phyloP scores from a whole-genome alignment of 2,797 vertebrate genomes.

The Pantherophis alleghaniensis region DNA sequence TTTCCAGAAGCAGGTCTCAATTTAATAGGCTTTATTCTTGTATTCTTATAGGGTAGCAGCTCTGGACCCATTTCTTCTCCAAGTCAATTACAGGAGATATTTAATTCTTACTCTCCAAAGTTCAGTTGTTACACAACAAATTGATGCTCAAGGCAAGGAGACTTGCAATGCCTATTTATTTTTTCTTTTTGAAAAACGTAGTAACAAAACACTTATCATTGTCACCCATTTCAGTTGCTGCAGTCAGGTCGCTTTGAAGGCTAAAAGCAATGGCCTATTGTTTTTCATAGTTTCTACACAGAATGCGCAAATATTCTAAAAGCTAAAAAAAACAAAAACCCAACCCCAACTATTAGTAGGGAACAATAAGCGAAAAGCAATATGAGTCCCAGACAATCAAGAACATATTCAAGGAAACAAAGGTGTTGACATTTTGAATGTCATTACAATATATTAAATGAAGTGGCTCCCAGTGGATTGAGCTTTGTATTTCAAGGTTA shows the following conservation, averaged over 20 bases:
- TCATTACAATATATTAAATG: not conserved
- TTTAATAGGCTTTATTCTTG: not conserved
- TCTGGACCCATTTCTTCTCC: not conserved
- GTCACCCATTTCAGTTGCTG: slow-evolving; percentile 3
- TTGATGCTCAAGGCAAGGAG: not conserved
- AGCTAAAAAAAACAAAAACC: not conserved
- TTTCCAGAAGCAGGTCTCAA: not conserved
- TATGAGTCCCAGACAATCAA: not conserved
- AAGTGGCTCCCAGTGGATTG: not conserved
- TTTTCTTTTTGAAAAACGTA: not conserved
- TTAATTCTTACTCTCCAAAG: not conserved
- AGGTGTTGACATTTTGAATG: not conserved
- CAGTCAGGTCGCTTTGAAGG: not conserved
- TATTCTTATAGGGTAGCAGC: not conserved
- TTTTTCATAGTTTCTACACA: not conserved
- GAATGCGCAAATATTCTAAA: not conserved
- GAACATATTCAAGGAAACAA: not conserved
- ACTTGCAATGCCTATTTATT: not conserved
- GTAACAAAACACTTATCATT: slow-evolving; percentile 6
- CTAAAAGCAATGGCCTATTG: not conserved
- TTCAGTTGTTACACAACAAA: not conserved
- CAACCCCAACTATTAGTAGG: not conserved
- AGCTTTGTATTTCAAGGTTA: not conserved
- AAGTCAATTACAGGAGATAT: not conserved
- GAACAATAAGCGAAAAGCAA: not conserved